Percentiles rank a stretch among this genome's conserved stretches.
phyloP scores from a whole-genome alignment of 2,797 vertebrate genomes.

The Gymnodraco acuticeps region DNA sequence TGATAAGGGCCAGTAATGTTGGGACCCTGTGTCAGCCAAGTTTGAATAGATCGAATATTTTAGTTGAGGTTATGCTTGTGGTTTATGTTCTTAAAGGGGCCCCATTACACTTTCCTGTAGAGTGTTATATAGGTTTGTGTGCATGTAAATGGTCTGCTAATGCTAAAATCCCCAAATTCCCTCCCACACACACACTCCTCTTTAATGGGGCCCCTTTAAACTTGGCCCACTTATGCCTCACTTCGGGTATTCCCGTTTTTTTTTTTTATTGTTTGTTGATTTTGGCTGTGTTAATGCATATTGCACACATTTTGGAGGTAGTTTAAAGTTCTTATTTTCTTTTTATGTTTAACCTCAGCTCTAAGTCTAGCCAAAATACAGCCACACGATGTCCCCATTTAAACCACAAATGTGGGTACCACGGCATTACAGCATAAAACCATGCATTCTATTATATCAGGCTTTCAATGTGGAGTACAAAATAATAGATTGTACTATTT shows the following conservation, averaged over 20 bases:
- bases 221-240: not conserved
- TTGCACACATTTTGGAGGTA: not conserved
- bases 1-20: not conserved
- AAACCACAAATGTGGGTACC: not conserved
- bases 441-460: no score
- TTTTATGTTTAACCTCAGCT: no score
- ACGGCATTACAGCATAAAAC: not conserved
- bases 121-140: no score
- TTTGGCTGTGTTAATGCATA: no score
- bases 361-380: not conserved
- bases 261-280: not conserved
- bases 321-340: not conserved
- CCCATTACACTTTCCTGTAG: no score
- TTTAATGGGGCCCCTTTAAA: no score
- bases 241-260: not conserved
- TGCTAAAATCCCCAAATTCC: no score
- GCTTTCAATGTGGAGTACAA: no score
- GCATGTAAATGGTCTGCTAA: no score
- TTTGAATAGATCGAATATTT: slow-evolving; percentile 1
- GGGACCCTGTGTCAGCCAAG: not conserved
- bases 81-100: not conserved
- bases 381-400: not conserved
- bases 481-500: no score
- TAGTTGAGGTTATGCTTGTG: not conserved
- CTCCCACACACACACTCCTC: no score